These are phyloP conservation scores for Drosophila bifasciata DNA, from an alignment of 1,140 invertebrate species.

Conservation along the genomic window DNA sequence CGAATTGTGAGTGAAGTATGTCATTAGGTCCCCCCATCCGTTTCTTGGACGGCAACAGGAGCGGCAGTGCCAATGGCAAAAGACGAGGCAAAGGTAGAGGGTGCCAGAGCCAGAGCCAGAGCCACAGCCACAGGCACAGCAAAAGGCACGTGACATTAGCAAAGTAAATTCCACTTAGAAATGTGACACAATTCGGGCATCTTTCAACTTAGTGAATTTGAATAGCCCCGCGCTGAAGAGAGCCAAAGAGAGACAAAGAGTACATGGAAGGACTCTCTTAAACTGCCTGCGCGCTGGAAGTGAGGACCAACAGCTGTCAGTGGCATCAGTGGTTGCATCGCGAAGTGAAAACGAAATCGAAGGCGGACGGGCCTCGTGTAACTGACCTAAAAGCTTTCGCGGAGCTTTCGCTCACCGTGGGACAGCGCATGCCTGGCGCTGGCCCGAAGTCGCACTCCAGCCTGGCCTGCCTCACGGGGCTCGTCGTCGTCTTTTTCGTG, in stretches of 20 bases:
- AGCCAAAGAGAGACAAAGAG: conserved; percentile 16
- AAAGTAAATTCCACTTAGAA: conserved; percentile 60
- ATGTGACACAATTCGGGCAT: conserved; percentile 67
- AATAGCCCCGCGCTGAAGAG: conserved; percentile 15
- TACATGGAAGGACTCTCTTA: conserved; percentile 34
- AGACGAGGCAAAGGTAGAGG: too few species aligned
- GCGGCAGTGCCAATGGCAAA: too few species aligned
- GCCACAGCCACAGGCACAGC: conserved; percentile 5
- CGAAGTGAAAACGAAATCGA: conserved; percentile 30
- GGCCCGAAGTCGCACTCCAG: conserved; percentile 35
- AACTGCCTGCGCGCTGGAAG: conserved; percentile 56
- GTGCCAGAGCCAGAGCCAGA: not conserved
- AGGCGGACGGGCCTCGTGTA: conserved; percentile 5
- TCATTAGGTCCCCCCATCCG: conserved; percentile 15
- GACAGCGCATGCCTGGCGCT: conserved; percentile 41
- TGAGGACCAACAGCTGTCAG: conserved; percentile 41
- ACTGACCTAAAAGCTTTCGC: conserved; percentile 57
- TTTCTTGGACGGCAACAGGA: too few species aligned
- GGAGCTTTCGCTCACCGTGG: conserved; percentile 34
- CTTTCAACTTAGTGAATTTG: conserved; percentile 10
- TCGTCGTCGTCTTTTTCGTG: conserved; percentile 13
- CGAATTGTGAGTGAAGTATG: conserved; percentile 3
- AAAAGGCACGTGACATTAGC: conserved; percentile 65
- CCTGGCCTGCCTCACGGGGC: conserved; percentile 38
- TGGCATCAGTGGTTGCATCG: not conserved